phyloP scores from a whole-genome alignment of 2,113 vertebrate genomes.

The Sylvietta virens region DNA sequence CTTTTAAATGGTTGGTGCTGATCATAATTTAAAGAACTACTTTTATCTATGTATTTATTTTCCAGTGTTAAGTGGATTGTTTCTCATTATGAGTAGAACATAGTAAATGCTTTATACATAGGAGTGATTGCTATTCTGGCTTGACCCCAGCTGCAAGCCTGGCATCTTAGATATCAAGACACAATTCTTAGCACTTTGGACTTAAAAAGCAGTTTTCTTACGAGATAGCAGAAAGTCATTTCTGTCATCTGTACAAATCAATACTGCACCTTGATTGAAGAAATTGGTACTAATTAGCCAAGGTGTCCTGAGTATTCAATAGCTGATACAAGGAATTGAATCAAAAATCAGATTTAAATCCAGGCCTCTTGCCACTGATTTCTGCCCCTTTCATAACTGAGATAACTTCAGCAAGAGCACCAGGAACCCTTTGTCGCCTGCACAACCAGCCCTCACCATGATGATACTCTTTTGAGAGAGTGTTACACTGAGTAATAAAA shows the following conservation, averaged over 20 bases:
- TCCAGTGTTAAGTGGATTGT: neutral
- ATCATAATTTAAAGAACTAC: neutral
- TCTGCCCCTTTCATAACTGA: neutral
- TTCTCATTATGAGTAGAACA: neutral
- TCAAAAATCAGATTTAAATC: neutral
- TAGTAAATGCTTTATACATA: neutral
- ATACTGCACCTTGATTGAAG: neutral
- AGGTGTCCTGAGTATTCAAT: neutral
- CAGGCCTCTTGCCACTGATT: neutral
- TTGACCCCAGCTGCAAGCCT: neutral
- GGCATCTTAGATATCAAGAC: neutral
- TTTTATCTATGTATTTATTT: conserved; percentile 32
- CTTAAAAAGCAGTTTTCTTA: neutral
- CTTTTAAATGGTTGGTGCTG: neutral
- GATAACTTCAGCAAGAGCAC: neutral
- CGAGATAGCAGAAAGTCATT: neutral
- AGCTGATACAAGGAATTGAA: neutral
- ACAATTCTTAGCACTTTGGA: neutral
- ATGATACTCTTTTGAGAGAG: neutral
- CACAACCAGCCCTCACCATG: neutral
- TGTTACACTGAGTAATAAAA: neutral
- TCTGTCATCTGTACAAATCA: neutral
- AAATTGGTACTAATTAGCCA: neutral
- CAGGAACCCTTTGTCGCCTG: neutral
- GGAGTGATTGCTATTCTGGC: neutral